A percentile compares a stretch with the other conserved stretches of the same genome.
Conservation (phyloP, 2,888 invertebrate genomes). For the Drosophila basisetae region DNA sequence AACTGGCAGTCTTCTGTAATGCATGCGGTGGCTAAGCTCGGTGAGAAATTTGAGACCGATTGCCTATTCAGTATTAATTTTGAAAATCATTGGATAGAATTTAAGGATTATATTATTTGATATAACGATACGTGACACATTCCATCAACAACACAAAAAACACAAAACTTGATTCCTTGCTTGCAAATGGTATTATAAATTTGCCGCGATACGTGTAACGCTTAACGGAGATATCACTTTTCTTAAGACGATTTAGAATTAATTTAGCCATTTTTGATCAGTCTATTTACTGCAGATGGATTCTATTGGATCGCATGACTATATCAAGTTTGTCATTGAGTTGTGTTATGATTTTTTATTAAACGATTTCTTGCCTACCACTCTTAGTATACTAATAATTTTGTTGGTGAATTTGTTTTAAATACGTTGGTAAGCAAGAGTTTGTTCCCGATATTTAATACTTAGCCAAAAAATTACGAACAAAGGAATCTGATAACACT, state of each 20-base stretch:
- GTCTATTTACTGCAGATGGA: neutral
- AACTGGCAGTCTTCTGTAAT: constrained; percentile 16
- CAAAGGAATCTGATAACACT: neutral
- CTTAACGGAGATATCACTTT: neutral
- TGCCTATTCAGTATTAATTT: neutral
- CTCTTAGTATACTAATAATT: no score
- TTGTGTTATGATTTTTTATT: neutral
- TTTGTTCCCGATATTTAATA: no score
- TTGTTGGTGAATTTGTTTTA: neutral
- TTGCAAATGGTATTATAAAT: neutral
- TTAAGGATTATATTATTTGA: neutral
- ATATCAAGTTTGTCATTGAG: no score
- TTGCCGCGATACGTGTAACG: neutral
- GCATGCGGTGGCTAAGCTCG: constrained; percentile 32
- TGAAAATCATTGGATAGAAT: neutral
- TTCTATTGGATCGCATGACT: neutral
- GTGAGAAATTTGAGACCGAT: constrained; percentile 46
- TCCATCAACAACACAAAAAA: neutral
- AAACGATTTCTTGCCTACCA: no score
- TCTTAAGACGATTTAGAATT: neutral
- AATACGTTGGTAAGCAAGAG: no score
- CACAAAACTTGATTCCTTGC: neutral
- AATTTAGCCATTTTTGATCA: neutral
- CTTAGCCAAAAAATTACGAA: no score
- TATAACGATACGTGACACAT: neutral